Base-by-base conservation (phyloP, 2,113 vertebrate genomes). In the Hucho hucho region DNA sequence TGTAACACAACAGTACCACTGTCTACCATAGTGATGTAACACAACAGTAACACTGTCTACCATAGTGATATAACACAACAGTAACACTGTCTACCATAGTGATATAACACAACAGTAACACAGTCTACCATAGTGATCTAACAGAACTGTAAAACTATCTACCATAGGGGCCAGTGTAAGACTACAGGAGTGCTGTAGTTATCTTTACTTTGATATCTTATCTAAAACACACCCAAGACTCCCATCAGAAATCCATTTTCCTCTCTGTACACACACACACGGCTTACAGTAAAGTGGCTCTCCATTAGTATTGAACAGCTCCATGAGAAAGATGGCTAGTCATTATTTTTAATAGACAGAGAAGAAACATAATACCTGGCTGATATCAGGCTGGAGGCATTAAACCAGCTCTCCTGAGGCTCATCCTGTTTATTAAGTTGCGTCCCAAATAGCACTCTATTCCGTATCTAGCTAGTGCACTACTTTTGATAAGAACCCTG, bases 231-330 rank as follows among this genome's bases (percentile, higher is more conserved):
- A 20, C 14, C 53, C 4, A 56, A 74, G 37, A 22, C 70, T 70
- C 73, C 61, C 56, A 18, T 28, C 70, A 83, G 49, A 84, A 83
- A 84, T 70, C 74, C 32, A 4, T 79, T 49, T 74, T 56, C 25
- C 64, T 66, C 76, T 79, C 68, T 16, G 29, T 68, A n/a, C 74
- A 58, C 14, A 25, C 64, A 70, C 74, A 58, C 69, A 79, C 32
- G 20, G 53, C 87, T 89, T 78, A 81, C 79, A 68, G 73, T 88
- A 74, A 87, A 87, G 75, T 83, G 75, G 82, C 80, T 77, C 68
- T 77, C 65, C 75, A 71, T 87, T 86, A 79, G 80, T 77, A 78
- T 75, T 78, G 73, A 78, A 83, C 72, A 22, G 14, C 71, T 88
- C 73, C 14, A 26, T 77, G 56, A 49, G 6, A 75, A 64, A 82